Conservation (phyloP, 2,888 invertebrate species). For the Druceiella hillmani region DNA sequence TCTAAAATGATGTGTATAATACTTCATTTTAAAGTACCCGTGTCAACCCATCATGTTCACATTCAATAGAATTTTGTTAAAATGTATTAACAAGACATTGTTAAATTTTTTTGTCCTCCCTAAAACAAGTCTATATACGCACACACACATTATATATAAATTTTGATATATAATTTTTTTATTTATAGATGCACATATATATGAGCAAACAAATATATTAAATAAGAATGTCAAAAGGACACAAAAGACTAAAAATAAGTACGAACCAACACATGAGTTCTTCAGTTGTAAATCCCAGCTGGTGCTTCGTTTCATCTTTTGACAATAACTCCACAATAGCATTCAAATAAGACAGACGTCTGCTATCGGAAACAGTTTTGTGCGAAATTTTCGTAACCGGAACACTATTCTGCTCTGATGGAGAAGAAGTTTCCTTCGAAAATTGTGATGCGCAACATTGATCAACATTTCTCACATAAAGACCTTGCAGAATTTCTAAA, state of each 20-base stretch:
- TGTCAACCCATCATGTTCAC: too few relatives aligned
- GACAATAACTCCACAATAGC: slow-evolving; percentile 75
- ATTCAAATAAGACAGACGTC: slow-evolving; percentile 82
- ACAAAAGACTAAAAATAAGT: too few relatives aligned
- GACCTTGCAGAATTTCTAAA: slow-evolving; percentile 56
- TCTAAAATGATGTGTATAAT: too few relatives aligned
- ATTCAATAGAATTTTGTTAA: too few relatives aligned
- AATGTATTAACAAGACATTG: too few relatives aligned
- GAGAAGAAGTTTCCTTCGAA: slow-evolving; percentile 36
- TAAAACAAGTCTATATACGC: too few relatives aligned
- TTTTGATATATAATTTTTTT: slow-evolving; percentile 1
- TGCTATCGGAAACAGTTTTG: slow-evolving; percentile 65
- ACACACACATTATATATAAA: slow-evolving; percentile 6
- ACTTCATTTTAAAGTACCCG: too few relatives aligned
- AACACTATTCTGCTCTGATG: slow-evolving; percentile 41
- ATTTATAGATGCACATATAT: not conserved
- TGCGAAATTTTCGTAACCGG: slow-evolving; percentile 54
- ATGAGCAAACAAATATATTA: too few relatives aligned
- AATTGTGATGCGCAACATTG: slow-evolving; percentile 42
- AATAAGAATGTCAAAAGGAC: too few relatives aligned
- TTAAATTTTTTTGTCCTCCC: too few relatives aligned
- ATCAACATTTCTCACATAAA: slow-evolving; percentile 45
- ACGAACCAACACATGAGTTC: slow-evolving; percentile 79
- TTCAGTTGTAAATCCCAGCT: slow-evolving; percentile 68
- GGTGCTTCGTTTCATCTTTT: slow-evolving; percentile 55